Percentiles rank a stretch among this genome's conserved stretches.
These are phyloP conservation scores for Oxyteleia sp. DNA, from an alignment of 2,888 invertebrate genomes.

Conservation along the genomic window DNA sequence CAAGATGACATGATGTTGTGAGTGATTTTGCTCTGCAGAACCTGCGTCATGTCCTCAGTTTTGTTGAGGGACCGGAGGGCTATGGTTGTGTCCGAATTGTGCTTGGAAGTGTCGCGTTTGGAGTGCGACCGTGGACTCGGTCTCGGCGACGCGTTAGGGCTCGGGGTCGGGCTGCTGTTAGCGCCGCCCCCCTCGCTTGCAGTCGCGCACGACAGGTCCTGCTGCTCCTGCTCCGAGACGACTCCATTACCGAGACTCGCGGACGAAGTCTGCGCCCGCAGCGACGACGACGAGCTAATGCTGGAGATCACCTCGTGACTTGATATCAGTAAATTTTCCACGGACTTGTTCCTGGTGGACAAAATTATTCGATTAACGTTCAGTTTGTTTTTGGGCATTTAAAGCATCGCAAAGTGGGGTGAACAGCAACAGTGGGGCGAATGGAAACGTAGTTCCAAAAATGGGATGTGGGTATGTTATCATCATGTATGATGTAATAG, in stretches of 20 bases:
- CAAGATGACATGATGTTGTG: too few relatives aligned
- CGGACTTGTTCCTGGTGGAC: slow-evolving; percentile 65
- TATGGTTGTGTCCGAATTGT: slow-evolving; percentile 74
- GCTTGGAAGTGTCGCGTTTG: slow-evolving; percentile 66
- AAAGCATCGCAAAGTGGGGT: too few relatives aligned
- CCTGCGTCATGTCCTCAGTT: slow-evolving; percentile 63
- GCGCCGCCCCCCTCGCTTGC: slow-evolving; percentile 76
- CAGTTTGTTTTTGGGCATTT: too few relatives aligned
- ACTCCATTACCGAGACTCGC: slow-evolving; percentile 85
- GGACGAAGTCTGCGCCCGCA: slow-evolving; percentile 87
- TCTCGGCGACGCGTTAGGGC: slow-evolving; percentile 89
- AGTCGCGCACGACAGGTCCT: slow-evolving; percentile 82
- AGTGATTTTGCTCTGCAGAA: too few relatives aligned
- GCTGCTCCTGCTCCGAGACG: slow-evolving; percentile 87
- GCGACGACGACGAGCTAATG: slow-evolving; percentile 90
- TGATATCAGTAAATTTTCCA: slow-evolving; percentile 62
- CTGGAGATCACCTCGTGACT: slow-evolving; percentile 90
- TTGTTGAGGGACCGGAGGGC: slow-evolving; percentile 76
- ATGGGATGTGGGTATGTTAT: too few relatives aligned
- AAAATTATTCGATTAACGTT: too few relatives aligned
- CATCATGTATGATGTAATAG: too few relatives aligned
- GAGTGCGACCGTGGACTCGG: slow-evolving; percentile 86
- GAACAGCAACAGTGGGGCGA: too few relatives aligned
- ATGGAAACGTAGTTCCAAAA: too few relatives aligned
- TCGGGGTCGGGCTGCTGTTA: slow-evolving; percentile 87